Conservation (phyloP, 2,888 invertebrate species). For the Cabera pusaria region DNA sequence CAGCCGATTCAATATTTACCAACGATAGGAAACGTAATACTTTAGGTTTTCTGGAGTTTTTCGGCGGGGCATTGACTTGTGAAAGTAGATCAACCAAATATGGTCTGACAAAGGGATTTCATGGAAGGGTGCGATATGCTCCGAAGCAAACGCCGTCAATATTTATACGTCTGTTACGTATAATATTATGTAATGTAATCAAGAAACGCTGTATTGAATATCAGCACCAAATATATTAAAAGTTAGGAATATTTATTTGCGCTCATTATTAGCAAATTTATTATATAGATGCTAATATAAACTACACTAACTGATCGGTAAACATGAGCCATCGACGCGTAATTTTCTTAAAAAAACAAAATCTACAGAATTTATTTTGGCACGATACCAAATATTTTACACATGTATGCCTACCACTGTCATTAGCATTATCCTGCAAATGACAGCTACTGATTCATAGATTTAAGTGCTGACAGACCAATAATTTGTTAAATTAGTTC, state of each 20-base stretch:
- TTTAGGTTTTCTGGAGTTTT: conserved; percentile 32
- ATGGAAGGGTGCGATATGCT: conserved; percentile 13
- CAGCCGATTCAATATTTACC: conserved; percentile 50
- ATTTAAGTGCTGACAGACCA: too few relatives aligned
- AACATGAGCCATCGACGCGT: too few relatives aligned
- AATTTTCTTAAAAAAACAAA: too few relatives aligned
- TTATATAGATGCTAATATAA: too few relatives aligned
- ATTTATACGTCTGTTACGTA: too few relatives aligned
- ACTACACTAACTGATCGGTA: too few relatives aligned
- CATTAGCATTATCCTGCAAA: conserved; percentile 3
- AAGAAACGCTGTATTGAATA: too few relatives aligned
- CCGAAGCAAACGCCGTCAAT: conserved; percentile 12
- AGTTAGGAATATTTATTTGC: too few relatives aligned
- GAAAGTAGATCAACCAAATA: conserved; percentile 36
- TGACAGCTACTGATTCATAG: conserved; percentile 4
- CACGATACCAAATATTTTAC: conserved; percentile 8
- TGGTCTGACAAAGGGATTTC: conserved; percentile 16
- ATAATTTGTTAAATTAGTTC: too few relatives aligned
- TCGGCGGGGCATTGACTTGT: conserved; percentile 40
- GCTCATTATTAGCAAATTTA: too few relatives aligned
- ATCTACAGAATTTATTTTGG: conserved; percentile 6
- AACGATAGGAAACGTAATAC: conserved; percentile 42
- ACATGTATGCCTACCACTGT: conserved; percentile 2
- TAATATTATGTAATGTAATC: too few relatives aligned
- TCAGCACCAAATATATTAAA: too few relatives aligned